Base-by-base conservation (phyloP, 2,888 invertebrate species). In the Thymelicus lineola region DNA sequence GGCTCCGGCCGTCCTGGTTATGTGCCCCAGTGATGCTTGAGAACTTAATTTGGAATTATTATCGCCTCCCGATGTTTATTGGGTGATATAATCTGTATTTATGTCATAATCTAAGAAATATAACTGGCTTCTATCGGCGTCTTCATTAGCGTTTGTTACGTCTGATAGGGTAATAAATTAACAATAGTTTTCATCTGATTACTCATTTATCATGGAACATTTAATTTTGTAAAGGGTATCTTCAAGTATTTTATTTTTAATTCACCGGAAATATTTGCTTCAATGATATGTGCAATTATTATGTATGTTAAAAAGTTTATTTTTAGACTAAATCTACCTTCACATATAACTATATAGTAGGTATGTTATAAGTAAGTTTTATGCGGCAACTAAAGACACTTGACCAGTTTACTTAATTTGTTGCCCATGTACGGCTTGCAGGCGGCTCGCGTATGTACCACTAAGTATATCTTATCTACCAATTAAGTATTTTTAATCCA, bases 41-140 rank as follows among this genome's bases (percentile, higher is more conserved):
- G 55, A 42, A 67, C 53, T 67, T 67, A 61, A 67, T 68, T 68
- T 68, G 55, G 53, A 68, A 57, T 68, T 68, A 68, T 61, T 68
- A 62, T 57, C 61, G 60, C 57, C 57, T 58, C 48, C 38, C n/a
- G 48, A 57, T 57, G 58, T 57, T 69, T 63, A 63, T 45, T 62
- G 68, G 62, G 46, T 20, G 10, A 46, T 62, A 57, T 62, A 62
- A 68, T 62, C 62, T 17, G 17, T 62, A 68, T 68, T 62, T 68
- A 62, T 63, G 58, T 69, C 48, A 58, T 58, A 69, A 63, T 63
- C 63, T 48, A 14, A 14, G 36, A 38, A 46, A 53, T 57, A 62
- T 60, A 55, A 61, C 14, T 59, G 28, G 12, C 14, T 65, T 38
- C 35, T 57, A 45, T 14, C 15, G 38, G 14, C 9, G 15, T 7